Percentiles rank a stretch among this genome's conserved stretches.
These are phyloP conservation scores for Gouania willdenowi DNA, from an alignment of 2,797 vertebrate species.

Conservation along the genomic window DNA sequence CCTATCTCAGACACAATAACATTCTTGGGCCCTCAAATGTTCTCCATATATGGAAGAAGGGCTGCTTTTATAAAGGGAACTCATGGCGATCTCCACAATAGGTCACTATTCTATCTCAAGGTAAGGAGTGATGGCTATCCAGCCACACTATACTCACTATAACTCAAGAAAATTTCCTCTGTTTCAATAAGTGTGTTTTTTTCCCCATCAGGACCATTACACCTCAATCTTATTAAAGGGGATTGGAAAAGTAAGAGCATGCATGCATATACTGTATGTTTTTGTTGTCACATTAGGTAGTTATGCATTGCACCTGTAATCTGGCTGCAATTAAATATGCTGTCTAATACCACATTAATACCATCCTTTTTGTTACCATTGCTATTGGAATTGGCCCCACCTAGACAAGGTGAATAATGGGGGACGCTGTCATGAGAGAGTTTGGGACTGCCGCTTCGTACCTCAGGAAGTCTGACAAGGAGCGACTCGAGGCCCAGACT, in stretches of 20 bases:
- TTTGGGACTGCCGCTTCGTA: slow-evolving; percentile 84
- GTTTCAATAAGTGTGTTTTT: too few species aligned
- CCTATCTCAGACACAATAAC: slow-evolving; percentile 62
- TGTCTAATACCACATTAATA: too few species aligned
- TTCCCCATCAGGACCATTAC: slow-evolving; percentile 39
- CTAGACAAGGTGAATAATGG: slow-evolving; percentile 64
- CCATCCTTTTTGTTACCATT: too few species aligned
- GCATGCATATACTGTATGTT: neutral
- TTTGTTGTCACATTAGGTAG: too few species aligned
- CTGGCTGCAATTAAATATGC: neutral
- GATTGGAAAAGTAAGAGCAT: slow-evolving; percentile 57
- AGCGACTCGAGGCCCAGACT: slow-evolving; percentile 84
- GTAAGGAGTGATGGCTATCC: slow-evolving; percentile 51
- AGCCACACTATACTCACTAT: too few species aligned
- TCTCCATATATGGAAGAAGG: slow-evolving; percentile 72
- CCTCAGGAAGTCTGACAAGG: slow-evolving; percentile 84
- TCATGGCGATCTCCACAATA: slow-evolving; percentile 45
- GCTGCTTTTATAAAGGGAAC: slow-evolving; percentile 72
- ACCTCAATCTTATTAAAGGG: slow-evolving; percentile 28
- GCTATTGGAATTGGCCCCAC: too few species aligned
- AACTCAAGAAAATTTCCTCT: too few species aligned
- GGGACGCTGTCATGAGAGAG: slow-evolving; percentile 75
- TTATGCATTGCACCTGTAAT: too few species aligned
- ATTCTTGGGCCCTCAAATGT: slow-evolving; percentile 58
- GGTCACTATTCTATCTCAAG: slow-evolving; percentile 69